These are phyloP conservation scores for Pholis gunnellus DNA, from an alignment of 2,113 vertebrate species.

Conservation along the genomic window DNA sequence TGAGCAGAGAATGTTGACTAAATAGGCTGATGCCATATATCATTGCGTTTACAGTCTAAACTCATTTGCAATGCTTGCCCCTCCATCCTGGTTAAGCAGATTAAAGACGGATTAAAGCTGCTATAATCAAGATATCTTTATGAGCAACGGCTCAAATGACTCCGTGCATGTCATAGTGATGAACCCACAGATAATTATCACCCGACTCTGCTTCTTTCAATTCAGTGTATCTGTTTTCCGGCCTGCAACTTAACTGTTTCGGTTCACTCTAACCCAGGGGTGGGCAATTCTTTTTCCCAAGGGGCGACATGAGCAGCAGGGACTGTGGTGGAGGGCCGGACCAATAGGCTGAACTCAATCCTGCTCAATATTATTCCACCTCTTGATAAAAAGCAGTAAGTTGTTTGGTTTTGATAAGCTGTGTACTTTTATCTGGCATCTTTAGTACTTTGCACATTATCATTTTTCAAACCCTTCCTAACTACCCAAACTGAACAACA, in stretches of 20 bases:
- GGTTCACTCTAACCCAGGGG: not conserved
- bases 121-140: not conserved
- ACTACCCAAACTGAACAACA: no score
- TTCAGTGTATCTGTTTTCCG: not conserved
- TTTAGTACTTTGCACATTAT: no score
- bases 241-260: not conserved
- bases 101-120: not conserved
- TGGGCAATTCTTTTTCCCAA: no score
- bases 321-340: no score
- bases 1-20: not conserved
- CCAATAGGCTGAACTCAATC: no score
- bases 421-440: no score
- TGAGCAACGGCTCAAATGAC: not conserved
- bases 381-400: no score
- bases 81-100: not conserved
- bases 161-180: not conserved
- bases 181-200: not conserved
- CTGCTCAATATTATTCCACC: no score
- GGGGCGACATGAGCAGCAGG: no score
- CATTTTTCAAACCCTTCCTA: no score
- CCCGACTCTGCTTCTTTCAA: not conserved
- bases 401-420: no score
- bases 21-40: not conserved
- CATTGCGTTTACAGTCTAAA: not conserved
- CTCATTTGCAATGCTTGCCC: not conserved